Evolutionary conservation across 2,888 invertebrate genomes (phyloP).

Genomic region (Aleiodes alternator): DNA sequence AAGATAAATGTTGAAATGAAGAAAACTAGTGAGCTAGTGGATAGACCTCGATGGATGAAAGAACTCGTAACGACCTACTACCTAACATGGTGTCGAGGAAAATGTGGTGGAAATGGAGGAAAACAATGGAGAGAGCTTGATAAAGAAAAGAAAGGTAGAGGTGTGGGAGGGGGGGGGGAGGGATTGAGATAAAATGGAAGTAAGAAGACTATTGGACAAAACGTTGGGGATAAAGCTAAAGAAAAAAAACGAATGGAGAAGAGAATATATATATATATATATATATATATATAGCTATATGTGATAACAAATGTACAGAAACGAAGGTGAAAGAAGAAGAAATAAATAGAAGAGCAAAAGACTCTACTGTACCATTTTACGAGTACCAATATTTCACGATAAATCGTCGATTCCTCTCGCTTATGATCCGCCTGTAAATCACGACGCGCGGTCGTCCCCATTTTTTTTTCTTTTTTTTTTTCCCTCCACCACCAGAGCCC

Average conservation of each 20-base stretch:
- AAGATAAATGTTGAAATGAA: conserved; percentile 29
- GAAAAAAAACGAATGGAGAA: background rate
- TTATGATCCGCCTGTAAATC: conserved; percentile 68
- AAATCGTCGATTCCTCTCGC: conserved; percentile 69
- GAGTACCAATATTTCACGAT: conserved; percentile 66
- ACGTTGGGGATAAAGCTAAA: conserved; percentile 11
- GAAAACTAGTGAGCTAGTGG: conserved; percentile 9
- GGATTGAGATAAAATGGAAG: conserved; percentile 36
- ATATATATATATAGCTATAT: background rate
- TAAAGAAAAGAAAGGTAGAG: conserved; percentile 42
- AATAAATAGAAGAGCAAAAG: conserved; percentile 49
- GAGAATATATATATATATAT: background rate
- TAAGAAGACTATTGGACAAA: conserved; percentile 31
- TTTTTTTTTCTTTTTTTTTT: conserved; percentile 26
- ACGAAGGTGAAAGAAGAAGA: conserved; percentile 36
- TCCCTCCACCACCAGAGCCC: conserved; percentile 23
- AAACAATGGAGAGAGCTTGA: conserved; percentile 35
- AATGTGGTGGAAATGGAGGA: conserved; percentile 38
- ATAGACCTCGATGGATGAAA: conserved; percentile 38
- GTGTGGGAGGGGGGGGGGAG: background rate
- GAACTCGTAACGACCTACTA: conserved; percentile 49
- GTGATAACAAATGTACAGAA: conserved; percentile 18
- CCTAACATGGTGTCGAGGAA: conserved; percentile 36
- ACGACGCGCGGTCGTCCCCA: conserved; percentile 47
- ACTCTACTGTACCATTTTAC: conserved; percentile 57